Evolutionary conservation across 2,888 invertebrate species (phyloP).

Genomic region (Choristoneura rosaceana): DNA sequence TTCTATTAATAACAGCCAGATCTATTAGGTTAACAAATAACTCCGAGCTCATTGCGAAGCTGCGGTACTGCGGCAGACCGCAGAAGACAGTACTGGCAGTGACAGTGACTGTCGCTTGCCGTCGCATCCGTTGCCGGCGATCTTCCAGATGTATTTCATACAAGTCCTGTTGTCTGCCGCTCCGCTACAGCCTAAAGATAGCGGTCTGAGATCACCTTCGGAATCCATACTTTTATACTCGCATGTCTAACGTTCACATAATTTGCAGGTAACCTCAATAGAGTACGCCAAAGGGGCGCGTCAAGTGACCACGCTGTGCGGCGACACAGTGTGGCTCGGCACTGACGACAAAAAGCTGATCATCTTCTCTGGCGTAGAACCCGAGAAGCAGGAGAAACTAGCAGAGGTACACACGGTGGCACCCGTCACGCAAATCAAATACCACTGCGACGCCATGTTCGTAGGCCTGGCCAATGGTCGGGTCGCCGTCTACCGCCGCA

Average conservation of each 20-base stretch:
- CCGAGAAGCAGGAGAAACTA: slow-evolving; percentile 92
- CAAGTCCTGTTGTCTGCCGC: too few relatives aligned
- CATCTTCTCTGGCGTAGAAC: slow-evolving; percentile 93
- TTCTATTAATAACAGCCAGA: too few relatives aligned
- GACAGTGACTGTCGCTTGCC: too few relatives aligned
- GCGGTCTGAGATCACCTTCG: too few relatives aligned
- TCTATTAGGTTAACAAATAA: too few relatives aligned
- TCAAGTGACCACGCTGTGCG: slow-evolving; percentile 78
- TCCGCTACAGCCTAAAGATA: too few relatives aligned
- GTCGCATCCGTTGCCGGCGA: too few relatives aligned
- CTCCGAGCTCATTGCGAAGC: too few relatives aligned
- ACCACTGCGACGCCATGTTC: slow-evolving; percentile 94
- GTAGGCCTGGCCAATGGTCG: slow-evolving; percentile 93
- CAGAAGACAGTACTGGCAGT: too few relatives aligned
- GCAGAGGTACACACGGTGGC: slow-evolving; percentile 89
- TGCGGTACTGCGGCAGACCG: too few relatives aligned
- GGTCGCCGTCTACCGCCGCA: slow-evolving; percentile 90
- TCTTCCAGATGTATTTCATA: too few relatives aligned
- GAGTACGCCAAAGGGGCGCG: slow-evolving; percentile 92
- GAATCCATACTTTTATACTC: too few relatives aligned
- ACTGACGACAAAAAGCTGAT: slow-evolving; percentile 93
- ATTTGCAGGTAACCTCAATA: slow-evolving; percentile 88
- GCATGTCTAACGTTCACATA: slow-evolving; percentile 7
- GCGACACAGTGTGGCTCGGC: slow-evolving; percentile 96
- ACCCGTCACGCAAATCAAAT: slow-evolving; percentile 91